Evolutionary conservation across 1,140 invertebrate species (phyloP).

Genomic region (Drosophila biarmipes): DNA sequence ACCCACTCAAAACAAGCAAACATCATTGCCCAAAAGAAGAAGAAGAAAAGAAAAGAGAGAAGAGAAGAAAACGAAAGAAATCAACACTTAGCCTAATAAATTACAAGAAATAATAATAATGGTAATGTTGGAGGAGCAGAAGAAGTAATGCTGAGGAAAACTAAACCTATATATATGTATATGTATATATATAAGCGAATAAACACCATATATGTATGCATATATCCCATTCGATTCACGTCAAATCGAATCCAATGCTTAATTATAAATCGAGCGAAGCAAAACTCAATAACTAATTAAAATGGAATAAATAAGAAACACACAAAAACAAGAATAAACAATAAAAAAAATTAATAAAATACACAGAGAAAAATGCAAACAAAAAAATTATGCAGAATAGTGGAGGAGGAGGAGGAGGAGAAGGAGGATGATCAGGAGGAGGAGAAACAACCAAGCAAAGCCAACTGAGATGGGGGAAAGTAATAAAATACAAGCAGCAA

Average conservation of each 20-base stretch:
- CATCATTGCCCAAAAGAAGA: constrained; percentile 16
- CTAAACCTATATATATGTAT: constrained; percentile 27
- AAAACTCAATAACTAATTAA: constrained; percentile 56
- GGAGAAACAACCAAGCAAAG: constrained; percentile 30
- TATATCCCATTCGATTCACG: constrained; percentile 52
- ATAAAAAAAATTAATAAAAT: constrained; percentile 46
- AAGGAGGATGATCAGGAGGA: not conserved
- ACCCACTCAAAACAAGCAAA: constrained; percentile 16
- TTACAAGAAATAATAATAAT: constrained; percentile 51
- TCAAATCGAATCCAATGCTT: constrained; percentile 53
- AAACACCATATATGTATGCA: constrained; percentile 48
- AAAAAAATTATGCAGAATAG: constrained; percentile 17
- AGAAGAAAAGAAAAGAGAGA: not conserved
- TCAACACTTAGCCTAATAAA: constrained; percentile 73
- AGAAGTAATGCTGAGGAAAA: constrained; percentile 11
- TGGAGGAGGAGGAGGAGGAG: constrained; percentile 13
- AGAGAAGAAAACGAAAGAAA: constrained; percentile 17
- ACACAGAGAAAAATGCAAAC: constrained; percentile 30
- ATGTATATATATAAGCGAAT: constrained; percentile 40
- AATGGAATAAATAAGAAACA: constrained; percentile 35
- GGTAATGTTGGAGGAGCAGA: constrained; percentile 16
- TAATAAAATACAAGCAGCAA: constrained; percentile 40
- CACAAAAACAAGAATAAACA: constrained; percentile 25
- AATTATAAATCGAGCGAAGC: constrained; percentile 30
- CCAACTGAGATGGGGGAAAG: constrained; percentile 31